phyloP scores from a whole-genome alignment of 2,888 invertebrate genomes.

The Ptychoptera contaminata region DNA sequence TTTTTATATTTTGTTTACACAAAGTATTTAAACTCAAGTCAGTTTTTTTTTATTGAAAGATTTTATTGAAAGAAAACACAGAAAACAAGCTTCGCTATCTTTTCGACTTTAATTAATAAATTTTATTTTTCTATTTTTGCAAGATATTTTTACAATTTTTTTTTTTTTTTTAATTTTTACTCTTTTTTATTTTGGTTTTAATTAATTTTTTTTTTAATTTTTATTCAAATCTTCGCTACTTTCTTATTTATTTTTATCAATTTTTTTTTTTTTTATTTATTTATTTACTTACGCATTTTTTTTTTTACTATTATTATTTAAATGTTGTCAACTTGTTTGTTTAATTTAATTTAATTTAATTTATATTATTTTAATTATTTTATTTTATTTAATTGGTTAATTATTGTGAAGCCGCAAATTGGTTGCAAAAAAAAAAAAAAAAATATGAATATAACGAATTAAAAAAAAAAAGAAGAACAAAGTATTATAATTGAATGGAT shows the following conservation, averaged over 20 bases:
- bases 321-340: background rate
- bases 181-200: background rate
- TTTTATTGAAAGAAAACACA: conserved; percentile 1
- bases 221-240: too few species aligned
- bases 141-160: background rate
- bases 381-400: too few species aligned
- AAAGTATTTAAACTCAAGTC: conserved; percentile 6
- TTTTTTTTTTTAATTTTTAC: background rate
- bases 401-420: too few species aligned
- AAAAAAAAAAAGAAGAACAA: too few species aligned
- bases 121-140: background rate
- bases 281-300: background rate
- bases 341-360: background rate
- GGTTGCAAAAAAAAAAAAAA: too few species aligned
- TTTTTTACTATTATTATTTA: background rate
- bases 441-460: too few species aligned
- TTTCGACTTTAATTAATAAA: conserved; percentile 25
- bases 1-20: conserved; percentile 2
- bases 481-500: too few species aligned
- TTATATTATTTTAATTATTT: background rate
- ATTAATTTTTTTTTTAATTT: too few species aligned
- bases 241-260: too few species aligned
- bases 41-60: conserved; percentile 4
- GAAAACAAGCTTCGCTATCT: conserved; percentile 23
- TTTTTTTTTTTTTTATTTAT: background rate